Conservation (phyloP, 1,140 invertebrate genomes). For the Papilio polyxenes region DNA sequence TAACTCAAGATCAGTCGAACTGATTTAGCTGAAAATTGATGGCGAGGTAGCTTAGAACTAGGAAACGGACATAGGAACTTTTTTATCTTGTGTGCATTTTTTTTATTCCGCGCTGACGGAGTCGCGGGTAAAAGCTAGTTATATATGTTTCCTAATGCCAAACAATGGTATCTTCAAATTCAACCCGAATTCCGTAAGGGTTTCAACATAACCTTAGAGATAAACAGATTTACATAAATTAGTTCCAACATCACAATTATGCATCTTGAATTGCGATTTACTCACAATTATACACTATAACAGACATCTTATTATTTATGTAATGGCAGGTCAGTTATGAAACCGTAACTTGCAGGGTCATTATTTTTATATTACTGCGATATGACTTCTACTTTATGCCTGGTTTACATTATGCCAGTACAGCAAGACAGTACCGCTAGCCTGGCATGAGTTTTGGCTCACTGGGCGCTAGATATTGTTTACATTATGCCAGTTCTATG, state of each 20-base stretch:
- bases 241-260: slow-evolving; percentile 12
- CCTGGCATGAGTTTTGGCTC: no score
- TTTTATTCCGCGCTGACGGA: no score
- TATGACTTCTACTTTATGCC: neutral
- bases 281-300: neutral
- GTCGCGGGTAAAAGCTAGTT: no score
- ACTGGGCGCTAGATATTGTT: no score
- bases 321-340: neutral
- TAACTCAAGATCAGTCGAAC: no score
- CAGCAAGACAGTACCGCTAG: neutral
- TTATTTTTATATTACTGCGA: slow-evolving; percentile 9
- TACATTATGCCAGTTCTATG: no score
- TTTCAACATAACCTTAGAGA: neutral
- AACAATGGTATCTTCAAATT: neutral
- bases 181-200: neutral
- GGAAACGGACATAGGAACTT: no score
- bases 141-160: no score
- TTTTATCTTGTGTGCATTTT: no score
- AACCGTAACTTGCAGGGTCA: neutral
- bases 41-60: no score
- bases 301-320: slow-evolving; percentile 5
- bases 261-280: slow-evolving; percentile 3
- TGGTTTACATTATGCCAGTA: neutral
- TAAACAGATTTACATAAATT: slow-evolving; percentile 15
- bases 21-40: no score